Conservation (phyloP, 2,888 invertebrate species). For the Aplocera efformata region DNA sequence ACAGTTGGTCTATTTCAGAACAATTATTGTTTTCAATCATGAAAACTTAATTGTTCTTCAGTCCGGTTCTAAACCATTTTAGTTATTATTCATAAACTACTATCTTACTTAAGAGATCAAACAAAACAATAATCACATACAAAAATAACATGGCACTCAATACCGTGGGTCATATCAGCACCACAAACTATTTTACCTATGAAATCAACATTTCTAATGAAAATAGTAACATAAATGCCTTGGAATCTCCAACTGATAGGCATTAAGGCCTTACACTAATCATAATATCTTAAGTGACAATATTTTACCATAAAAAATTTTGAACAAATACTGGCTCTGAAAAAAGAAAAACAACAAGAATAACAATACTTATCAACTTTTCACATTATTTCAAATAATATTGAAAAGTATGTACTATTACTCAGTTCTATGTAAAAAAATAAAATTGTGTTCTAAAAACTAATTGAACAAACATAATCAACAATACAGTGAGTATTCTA, state of each 20-base stretch:
- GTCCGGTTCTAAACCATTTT: conserved; percentile 7
- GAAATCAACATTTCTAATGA: too few relatives aligned
- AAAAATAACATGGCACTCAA: conserved; percentile 11
- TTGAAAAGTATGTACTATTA: conserved; percentile 4
- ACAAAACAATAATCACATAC: neutral
- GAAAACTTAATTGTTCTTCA: conserved; percentile 22
- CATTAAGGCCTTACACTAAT: too few relatives aligned
- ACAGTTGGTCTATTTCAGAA: neutral
- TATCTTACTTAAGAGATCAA: neutral
- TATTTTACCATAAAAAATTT: neutral
- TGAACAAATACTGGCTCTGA: neutral
- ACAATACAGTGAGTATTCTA: conserved; percentile 14
- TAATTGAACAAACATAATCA: conserved; percentile 11
- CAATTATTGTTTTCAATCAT: conserved; percentile 19
- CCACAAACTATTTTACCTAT: conserved; percentile 4
- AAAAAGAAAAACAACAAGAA: conserved; percentile 2
- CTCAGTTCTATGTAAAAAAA: conserved; percentile 1
- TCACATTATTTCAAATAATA: conserved; percentile 22
- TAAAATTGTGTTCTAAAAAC: conserved; percentile 5
- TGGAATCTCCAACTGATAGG: too few relatives aligned
- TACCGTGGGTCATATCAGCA: conserved; percentile 3
- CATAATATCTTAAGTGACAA: conserved; percentile 8
- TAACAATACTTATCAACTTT: conserved; percentile 1
- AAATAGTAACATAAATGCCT: too few relatives aligned
- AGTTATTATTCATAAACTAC: conserved; percentile 1